Evolutionary conservation across 2,797 vertebrate species (phyloP), one percentile per base, ranked within the genome.

Genomic region (Danio albolineatus): DNA sequence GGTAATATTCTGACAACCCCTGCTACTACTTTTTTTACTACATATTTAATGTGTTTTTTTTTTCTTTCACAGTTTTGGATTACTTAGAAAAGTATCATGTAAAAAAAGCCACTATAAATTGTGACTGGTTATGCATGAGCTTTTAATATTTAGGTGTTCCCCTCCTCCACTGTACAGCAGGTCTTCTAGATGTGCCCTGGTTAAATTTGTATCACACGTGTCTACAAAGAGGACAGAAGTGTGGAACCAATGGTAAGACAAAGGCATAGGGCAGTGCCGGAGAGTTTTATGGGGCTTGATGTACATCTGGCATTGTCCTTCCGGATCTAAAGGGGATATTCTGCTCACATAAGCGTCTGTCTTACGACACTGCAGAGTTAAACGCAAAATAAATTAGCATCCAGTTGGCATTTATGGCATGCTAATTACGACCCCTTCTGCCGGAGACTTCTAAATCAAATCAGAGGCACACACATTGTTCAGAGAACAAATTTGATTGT

Each of bases 191-290:
- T 60, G 48, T 48, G 21, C 57, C 36, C 62, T 43, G 65, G 69
- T 62, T 56, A 44, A 64, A 39, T 5, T 73, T 49, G 66, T 54
- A 57, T 21, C 21, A 70, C 82, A 81, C 4, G 16, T 14, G 5
- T 75, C 41, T 41, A 79, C 67, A 84, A 81, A 89, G 82, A 81
- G 76, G 83, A 87, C 86, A 85, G 84, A 89, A 88, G 89, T 89
- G 80, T 54, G 75, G 81, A 89, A 89, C 91, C 93, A 94, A 92
- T 89, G 93, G 92, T 13, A 38, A 90, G 87, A 93, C 90, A 93
- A 95, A 93, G 89, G 69, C 86, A 67, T 28, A 28, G 85, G 86
- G 82, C 67, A 87, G 82, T 88, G 86, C 83, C 49, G 53, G 72
- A 84, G 73, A 84, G 84, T 85, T 94, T 93, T 93, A 92, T 91